Conservation (phyloP, 2,888 invertebrate species). For the Xanthia icteritia region DNA sequence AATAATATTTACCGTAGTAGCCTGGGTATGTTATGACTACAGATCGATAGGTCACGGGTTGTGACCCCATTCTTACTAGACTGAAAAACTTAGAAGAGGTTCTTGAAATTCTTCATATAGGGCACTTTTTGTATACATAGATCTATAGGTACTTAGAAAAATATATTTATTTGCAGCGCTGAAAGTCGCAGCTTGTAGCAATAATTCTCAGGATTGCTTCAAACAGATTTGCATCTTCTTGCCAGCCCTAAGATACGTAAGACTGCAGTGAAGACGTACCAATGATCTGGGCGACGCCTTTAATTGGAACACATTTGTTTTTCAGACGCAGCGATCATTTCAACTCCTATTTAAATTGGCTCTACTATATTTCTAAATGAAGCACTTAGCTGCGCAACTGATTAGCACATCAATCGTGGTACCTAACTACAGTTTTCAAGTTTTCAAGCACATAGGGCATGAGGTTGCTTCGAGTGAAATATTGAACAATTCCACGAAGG, state of each 20-base stretch:
- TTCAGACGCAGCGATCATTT: slow-evolving; percentile 2
- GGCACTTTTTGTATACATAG: neutral
- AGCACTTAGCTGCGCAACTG: neutral
- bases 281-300: slow-evolving; percentile 21
- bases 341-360: neutral
- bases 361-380: neutral
- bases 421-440: neutral
- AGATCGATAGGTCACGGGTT: slow-evolving; percentile 28
- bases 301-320: slow-evolving; percentile 37
- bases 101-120: neutral
- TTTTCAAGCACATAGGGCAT: neutral
- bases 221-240: neutral
- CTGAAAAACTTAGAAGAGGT: slow-evolving; percentile 5
- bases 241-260: slow-evolving; percentile 30
- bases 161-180: neutral
- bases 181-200: neutral
- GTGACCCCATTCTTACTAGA: slow-evolving; percentile 16
- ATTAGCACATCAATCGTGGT: neutral
- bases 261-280: slow-evolving; percentile 15
- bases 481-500: neutral
- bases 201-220: neutral
- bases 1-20: slow-evolving; percentile 12
- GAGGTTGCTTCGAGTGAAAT: neutral
- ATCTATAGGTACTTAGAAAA: neutral
- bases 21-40: neutral